Evolutionary conservation across 2,113 vertebrate species (phyloP).

Genomic region (Zapornia atra): DNA sequence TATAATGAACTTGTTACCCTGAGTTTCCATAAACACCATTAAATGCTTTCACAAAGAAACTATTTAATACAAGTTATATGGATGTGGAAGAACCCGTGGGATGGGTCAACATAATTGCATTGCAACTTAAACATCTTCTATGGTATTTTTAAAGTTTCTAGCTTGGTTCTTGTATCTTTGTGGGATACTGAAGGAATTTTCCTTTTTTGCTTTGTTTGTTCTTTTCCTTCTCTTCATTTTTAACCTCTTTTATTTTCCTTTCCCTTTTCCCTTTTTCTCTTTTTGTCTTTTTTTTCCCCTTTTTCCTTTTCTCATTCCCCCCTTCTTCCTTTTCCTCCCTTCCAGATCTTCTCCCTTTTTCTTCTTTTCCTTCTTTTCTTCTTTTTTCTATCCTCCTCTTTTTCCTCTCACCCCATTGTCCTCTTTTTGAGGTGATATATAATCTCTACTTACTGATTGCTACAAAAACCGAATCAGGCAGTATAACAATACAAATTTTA

Average conservation of each 20-base stretch:
- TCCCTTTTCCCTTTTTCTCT: rapidly evolving
- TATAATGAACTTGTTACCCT: neutral
- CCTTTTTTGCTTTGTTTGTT: neutral
- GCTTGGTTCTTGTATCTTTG: neutral
- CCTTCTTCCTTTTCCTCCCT: rapidly evolving
- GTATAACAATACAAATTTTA: neutral
- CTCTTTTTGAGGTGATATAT: neutral
- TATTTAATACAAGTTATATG: neutral
- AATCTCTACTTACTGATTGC: neutral
- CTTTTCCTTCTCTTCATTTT: no score
- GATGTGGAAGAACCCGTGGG: neutral
- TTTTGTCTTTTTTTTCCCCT: rapidly evolving
- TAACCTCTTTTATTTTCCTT: no score
- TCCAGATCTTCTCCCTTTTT: neutral
- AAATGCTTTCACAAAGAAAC: neutral
- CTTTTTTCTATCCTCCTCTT: neutral
- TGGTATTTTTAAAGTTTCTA: neutral
- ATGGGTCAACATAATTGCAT: neutral
- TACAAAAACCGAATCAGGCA: neutral
- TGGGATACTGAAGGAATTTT: neutral
- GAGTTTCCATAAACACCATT: neutral
- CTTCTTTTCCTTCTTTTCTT: no score
- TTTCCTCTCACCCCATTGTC: neutral
- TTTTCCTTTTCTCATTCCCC: rapidly evolving
- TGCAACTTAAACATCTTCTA: neutral